Conservation (phyloP, 2,888 invertebrate genomes). For the Allacma fusca region DNA sequence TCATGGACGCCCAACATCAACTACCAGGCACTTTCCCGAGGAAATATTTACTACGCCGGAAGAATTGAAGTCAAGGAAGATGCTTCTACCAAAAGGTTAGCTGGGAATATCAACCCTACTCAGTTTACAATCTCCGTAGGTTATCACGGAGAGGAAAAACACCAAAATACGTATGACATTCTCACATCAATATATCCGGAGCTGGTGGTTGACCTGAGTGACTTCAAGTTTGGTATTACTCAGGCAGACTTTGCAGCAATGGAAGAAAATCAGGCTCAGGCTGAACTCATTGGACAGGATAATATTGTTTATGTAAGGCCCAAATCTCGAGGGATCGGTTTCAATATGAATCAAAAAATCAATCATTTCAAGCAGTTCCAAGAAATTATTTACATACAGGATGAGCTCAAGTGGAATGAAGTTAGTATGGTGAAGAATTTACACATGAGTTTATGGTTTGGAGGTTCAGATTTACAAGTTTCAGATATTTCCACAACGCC, state of each 20-base stretch:
- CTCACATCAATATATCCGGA: slow-evolving; percentile 14
- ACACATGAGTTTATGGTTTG: slow-evolving; percentile 7
- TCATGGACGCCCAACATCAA: not conserved
- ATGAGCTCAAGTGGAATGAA: slow-evolving; percentile 23
- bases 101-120: not conserved
- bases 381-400: not conserved
- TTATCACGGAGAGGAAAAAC: not conserved
- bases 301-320: not conserved
- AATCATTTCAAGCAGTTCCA: slow-evolving; percentile 21
- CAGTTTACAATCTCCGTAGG: not conserved
- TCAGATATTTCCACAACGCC: not conserved
- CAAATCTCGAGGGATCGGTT: not conserved
- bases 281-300: slow-evolving; percentile 22
- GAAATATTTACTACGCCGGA: slow-evolving; percentile 4
- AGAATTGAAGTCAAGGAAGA: not conserved
- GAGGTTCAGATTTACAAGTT: not conserved
- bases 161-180: not conserved
- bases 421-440: not conserved
- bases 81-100: not conserved
- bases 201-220: slow-evolving; percentile 9
- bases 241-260: not conserved
- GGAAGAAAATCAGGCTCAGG: not conserved
- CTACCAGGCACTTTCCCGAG: not conserved
- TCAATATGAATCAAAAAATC: not conserved
- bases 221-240: slow-evolving; percentile 12